These are phyloP conservation scores for Andrena chrysosceles DNA, from an alignment of 2,888 invertebrate genomes.

Conservation along the genomic window DNA sequence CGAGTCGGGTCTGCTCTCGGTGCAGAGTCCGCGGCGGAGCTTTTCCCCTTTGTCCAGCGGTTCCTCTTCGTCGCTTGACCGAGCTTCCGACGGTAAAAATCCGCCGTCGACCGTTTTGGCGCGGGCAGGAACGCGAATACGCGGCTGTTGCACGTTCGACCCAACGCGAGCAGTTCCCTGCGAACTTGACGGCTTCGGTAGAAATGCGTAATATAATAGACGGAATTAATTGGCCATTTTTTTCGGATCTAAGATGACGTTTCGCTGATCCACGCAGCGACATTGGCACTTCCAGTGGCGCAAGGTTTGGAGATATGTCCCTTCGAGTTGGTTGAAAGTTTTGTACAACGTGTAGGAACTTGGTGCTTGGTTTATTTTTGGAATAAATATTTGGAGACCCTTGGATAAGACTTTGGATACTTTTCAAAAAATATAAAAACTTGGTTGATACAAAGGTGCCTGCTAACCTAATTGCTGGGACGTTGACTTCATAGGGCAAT, in stretches of 20 bases:
- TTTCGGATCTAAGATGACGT: slow-evolving; percentile 35
- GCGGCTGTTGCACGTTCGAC: slow-evolving; percentile 17
- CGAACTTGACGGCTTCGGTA: slow-evolving; percentile 60
- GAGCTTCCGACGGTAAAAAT: slow-evolving; percentile 25
- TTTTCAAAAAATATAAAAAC: no score
- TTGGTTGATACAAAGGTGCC: no score
- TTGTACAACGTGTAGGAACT: no score
- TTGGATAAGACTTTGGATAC: no score
- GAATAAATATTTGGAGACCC: no score
- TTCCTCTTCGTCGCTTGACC: neutral
- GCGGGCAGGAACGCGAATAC: slow-evolving; percentile 46
- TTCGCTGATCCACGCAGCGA: slow-evolving; percentile 8
- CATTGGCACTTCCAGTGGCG: neutral
- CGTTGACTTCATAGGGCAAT: no score
- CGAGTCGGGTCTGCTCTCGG: slow-evolving; percentile 27
- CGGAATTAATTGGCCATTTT: slow-evolving; percentile 65
- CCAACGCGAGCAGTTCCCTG: slow-evolving; percentile 57
- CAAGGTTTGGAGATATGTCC: no score
- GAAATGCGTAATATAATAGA: slow-evolving; percentile 66
- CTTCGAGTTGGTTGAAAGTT: no score
- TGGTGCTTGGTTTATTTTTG: neutral
- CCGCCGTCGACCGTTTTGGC: slow-evolving; percentile 21
- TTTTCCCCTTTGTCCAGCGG: slow-evolving; percentile 30
- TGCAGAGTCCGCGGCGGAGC: neutral
- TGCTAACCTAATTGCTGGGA: no score